A percentile compares a stretch with the other conserved stretches of the same genome.
Conservation (phyloP, 2,797 vertebrate species). For the Chelon labrosus region DNA sequence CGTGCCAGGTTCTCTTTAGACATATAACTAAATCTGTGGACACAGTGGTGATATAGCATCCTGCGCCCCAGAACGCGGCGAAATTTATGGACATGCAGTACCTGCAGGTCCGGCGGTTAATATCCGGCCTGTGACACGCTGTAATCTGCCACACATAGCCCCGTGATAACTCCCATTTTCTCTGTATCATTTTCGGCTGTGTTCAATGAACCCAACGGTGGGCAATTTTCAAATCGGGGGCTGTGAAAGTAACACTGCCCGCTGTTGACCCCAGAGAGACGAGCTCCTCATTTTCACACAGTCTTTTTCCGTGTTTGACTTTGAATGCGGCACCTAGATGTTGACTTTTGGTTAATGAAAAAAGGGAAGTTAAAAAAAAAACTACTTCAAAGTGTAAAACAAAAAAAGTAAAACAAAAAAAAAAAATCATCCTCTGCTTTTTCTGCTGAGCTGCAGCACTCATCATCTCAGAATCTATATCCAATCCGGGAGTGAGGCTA, state of each 20-base stretch:
- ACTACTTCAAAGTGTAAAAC: background rate
- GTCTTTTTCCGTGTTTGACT: background rate
- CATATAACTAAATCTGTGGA: conserved; percentile 12
- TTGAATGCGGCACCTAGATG: background rate
- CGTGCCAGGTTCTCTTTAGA: conserved; percentile 9
- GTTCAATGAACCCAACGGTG: conserved; percentile 32
- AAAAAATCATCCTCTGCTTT: background rate
- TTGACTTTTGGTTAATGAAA: conserved; percentile 7
- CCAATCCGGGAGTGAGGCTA: background rate
- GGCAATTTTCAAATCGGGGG: conserved; percentile 51
- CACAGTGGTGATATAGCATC: conserved; percentile 27
- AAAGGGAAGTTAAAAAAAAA: background rate
- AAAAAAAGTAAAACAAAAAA: background rate
- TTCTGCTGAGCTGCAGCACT: background rate
- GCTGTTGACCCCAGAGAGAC: conserved; percentile 43
- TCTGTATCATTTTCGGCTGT: conserved; percentile 31
- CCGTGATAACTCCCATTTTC: conserved; percentile 46
- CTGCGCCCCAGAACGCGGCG: conserved; percentile 9
- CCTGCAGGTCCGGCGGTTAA: conserved; percentile 42
- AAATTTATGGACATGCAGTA: conserved; percentile 43
- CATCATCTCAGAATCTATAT: background rate
- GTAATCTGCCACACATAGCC: conserved; percentile 47
- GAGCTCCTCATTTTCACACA: conserved; percentile 23
- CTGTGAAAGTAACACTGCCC: conserved; percentile 35
- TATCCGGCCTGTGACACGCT: conserved; percentile 40